Conservation (phyloP, 2,888 invertebrate genomes). For the Coelogynopora nodosa region DNA sequence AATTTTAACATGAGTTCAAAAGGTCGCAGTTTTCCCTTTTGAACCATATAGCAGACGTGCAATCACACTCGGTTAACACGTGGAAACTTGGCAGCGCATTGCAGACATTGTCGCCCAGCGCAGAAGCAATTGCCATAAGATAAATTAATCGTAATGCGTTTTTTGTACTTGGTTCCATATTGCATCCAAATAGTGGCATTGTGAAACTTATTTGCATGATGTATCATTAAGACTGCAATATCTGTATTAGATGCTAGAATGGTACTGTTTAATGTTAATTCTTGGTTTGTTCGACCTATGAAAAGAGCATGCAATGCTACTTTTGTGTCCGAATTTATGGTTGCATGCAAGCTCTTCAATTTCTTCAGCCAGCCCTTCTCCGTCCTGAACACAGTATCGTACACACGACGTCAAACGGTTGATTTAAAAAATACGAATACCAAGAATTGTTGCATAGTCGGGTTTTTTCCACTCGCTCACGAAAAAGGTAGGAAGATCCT, state of each 20-base stretch:
- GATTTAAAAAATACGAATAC: neutral
- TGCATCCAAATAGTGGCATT: conserved; percentile 25
- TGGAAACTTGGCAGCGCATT: conserved; percentile 24
- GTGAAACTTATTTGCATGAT: conserved; percentile 12
- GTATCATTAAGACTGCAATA: conserved; percentile 8
- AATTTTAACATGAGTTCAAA: conserved; percentile 19
- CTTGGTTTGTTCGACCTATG: conserved; percentile 8
- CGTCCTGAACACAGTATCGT: conserved; percentile 19
- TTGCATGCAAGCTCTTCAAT: conserved; percentile 1
- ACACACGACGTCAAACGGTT: neutral
- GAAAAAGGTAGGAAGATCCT: neutral
- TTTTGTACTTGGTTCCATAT: neutral
- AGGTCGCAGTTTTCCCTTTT: conserved; percentile 20
- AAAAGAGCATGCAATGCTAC: neutral
- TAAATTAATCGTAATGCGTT: conserved; percentile 4
- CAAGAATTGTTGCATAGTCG: neutral
- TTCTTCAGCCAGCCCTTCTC: conserved; percentile 2
- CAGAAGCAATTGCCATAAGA: neutral
- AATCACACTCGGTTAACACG: neutral
- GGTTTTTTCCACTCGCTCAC: neutral
- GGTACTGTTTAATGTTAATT: neutral
- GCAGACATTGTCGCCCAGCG: conserved; percentile 9
- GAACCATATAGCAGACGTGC: neutral
- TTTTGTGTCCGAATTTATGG: neutral
- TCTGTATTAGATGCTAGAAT: conserved; percentile 3